phyloP scores from a whole-genome alignment of 1,140 invertebrate genomes.

The Pemphigus obesinymphae region DNA sequence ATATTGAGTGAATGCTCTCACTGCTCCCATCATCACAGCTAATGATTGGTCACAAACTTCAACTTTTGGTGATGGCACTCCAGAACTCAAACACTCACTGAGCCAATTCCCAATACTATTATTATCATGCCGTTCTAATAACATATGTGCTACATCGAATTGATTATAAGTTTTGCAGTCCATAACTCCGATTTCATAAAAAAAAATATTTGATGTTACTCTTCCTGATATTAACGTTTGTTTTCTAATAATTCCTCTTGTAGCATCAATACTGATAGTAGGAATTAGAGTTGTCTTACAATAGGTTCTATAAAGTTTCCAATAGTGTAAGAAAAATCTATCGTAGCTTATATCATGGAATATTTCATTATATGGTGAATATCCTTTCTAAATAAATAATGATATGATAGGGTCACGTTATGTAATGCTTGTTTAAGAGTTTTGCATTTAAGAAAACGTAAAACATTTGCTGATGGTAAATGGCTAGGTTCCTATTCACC shows the following conservation, averaged over 20 bases:
- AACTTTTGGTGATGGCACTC: background rate
- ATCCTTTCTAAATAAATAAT: background rate
- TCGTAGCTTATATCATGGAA: no score
- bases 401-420: background rate
- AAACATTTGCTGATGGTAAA: background rate
- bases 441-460: background rate
- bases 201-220: background rate
- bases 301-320: background rate
- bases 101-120: background rate
- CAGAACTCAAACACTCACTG: background rate
- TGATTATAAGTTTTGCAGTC: background rate
- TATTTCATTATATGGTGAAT: background rate
- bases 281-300: background rate
- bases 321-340: no score
- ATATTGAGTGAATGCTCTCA: background rate
- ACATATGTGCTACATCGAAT: background rate
- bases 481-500: background rate
- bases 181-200: background rate
- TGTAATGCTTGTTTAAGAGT: background rate
- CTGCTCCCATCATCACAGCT: background rate
- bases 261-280: background rate
- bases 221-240: background rate
- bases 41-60: background rate
- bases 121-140: no score
- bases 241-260: background rate